These are phyloP conservation scores for Diabrotica balteata DNA, from an alignment of 2,888 invertebrate genomes.

Conservation along the genomic window DNA sequence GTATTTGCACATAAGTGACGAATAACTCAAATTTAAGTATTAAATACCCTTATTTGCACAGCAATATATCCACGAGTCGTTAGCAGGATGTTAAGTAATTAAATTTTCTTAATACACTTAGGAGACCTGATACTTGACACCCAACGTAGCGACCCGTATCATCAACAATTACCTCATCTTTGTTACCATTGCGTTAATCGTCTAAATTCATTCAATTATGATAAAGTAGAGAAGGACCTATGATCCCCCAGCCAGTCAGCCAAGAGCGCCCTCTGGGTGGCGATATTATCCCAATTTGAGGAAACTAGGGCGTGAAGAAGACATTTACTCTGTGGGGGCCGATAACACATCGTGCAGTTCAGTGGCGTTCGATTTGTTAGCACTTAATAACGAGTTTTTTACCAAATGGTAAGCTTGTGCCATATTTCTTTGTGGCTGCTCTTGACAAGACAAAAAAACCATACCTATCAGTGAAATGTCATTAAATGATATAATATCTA, in stretches of 20 bases:
- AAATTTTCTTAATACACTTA: conserved; percentile 9
- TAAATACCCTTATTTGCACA: not conserved
- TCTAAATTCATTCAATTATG: conserved; percentile 13
- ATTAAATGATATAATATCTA: no score
- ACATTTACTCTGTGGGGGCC: conserved; percentile 12
- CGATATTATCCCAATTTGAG: conserved; percentile 27
- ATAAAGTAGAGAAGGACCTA: conserved; percentile 7
- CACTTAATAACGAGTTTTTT: no score
- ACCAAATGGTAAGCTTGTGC: no score
- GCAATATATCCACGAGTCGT: not conserved
- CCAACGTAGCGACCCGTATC: conserved; percentile 2
- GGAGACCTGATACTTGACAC: conserved; percentile 3
- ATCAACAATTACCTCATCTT: conserved; percentile 3
- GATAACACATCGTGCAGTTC: conserved; percentile 15
- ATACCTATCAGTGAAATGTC: no score
- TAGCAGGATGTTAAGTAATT: not conserved
- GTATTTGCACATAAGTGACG: no score
- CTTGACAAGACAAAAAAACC: no score
- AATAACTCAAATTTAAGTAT: not conserved
- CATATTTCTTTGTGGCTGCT: no score
- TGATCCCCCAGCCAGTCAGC: not conserved
- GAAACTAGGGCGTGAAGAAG: conserved; percentile 32
- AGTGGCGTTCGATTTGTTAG: not conserved
- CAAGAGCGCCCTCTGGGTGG: conserved; percentile 10
- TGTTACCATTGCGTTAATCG: not conserved